These are phyloP conservation scores for Spheniscus humboldti DNA, from an alignment of 2,797 vertebrate genomes.

Conservation along the genomic window DNA sequence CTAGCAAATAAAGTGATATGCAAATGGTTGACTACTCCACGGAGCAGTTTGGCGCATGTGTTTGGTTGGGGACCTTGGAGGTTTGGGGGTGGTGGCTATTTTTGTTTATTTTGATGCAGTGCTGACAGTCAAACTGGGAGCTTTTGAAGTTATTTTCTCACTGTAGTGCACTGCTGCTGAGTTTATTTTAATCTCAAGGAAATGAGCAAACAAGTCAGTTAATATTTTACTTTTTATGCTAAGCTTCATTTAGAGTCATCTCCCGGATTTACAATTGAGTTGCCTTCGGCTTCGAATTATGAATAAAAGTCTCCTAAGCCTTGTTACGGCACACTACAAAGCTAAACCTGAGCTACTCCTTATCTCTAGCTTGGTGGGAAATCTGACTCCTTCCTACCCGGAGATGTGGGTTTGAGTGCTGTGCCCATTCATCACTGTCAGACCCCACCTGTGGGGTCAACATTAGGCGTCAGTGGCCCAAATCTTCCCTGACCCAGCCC, in stretches of 20 bases:
- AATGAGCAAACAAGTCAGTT: not conserved
- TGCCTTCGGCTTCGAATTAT: not conserved
- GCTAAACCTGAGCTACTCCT: not conserved
- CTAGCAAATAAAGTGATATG: not conserved
- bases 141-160: not conserved
- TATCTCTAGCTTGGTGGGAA: not conserved
- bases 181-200: not conserved
- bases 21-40: constrained; percentile 38
- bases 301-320: not conserved
- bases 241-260: not conserved
- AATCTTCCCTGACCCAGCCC: not conserved
- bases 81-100: not conserved
- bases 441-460: not conserved
- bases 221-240: not conserved
- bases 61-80: constrained; percentile 1
- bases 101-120: not conserved
- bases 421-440: constrained; percentile 25
- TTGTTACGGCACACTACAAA: not conserved
- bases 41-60: not conserved
- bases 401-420: not conserved
- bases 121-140: not conserved
- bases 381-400: not conserved
- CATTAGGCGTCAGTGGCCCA: not conserved
- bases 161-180: not conserved
- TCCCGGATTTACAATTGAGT: not conserved